Conservation (phyloP, 2,888 invertebrate species). For the Hybos culiciformis region DNA sequence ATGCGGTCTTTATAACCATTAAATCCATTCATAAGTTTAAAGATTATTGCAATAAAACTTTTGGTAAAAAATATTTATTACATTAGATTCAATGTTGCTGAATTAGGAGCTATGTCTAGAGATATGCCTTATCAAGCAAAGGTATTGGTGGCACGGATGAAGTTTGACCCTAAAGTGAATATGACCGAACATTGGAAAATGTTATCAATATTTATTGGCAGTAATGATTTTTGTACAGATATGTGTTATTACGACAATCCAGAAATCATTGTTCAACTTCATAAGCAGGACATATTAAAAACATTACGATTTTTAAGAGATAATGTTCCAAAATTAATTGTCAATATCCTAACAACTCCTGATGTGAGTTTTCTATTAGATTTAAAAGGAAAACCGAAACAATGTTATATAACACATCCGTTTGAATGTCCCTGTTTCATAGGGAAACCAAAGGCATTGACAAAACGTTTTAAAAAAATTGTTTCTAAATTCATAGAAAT, state of each 20-base stretch:
- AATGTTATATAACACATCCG: slow-evolving; percentile 20
- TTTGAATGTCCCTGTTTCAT: slow-evolving; percentile 26
- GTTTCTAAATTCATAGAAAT: slow-evolving; percentile 36
- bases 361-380: slow-evolving; percentile 16
- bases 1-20: too few species aligned
- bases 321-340: slow-evolving; percentile 38
- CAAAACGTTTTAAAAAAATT: slow-evolving; percentile 10
- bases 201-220: slow-evolving; percentile 43
- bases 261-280: slow-evolving; percentile 30
- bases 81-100: slow-evolving; percentile 24
- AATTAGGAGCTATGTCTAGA: slow-evolving; percentile 26
- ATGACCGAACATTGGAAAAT: slow-evolving; percentile 46
- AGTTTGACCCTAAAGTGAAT: slow-evolving; percentile 33
- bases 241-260: slow-evolving; percentile 38
- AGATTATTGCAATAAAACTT: too few species aligned
- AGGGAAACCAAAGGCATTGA: slow-evolving; percentile 9
- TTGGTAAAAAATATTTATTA: not conserved
- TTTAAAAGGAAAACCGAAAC: slow-evolving; percentile 18
- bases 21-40: too few species aligned
- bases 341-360: slow-evolving; percentile 23
- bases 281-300: slow-evolving; percentile 36
- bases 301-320: slow-evolving; percentile 39
- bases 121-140: slow-evolving; percentile 24
- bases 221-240: slow-evolving; percentile 46
- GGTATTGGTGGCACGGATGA: slow-evolving; percentile 22